Conservation (phyloP, 2,888 invertebrate species). For the Ecdyonurus torrentis region DNA sequence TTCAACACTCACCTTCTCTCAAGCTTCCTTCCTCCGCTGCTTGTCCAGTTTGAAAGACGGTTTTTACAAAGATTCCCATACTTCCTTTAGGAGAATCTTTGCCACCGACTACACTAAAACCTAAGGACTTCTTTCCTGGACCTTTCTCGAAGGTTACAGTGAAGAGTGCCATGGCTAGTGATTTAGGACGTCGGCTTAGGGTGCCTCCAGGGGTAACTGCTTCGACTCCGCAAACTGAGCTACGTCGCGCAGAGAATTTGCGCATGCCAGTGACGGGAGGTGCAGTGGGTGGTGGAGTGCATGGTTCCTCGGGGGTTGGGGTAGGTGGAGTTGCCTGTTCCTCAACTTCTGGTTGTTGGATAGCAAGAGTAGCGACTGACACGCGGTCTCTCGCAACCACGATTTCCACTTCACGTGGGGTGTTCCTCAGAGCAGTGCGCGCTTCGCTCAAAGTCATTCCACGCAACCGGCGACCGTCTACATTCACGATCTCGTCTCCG, state of each 20-base stretch:
- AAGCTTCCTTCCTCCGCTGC: slow-evolving; percentile 69
- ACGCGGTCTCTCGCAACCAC: slow-evolving; percentile 20
- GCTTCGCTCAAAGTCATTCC: slow-evolving; percentile 51
- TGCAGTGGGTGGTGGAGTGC: slow-evolving; percentile 3
- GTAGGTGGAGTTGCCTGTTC: not conserved
- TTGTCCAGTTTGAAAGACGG: slow-evolving; percentile 71
- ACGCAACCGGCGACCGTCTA: slow-evolving; percentile 65
- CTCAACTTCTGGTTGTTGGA: not conserved
- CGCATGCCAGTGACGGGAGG: slow-evolving; percentile 26
- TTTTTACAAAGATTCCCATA: slow-evolving; percentile 80
- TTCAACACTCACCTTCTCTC: slow-evolving; percentile 49
- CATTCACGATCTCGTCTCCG: slow-evolving; percentile 79
- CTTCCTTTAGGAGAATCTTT: slow-evolving; percentile 73
- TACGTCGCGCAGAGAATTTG: slow-evolving; percentile 25
- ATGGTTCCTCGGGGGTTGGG: slow-evolving; percentile 1
- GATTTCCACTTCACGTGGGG: slow-evolving; percentile 28
- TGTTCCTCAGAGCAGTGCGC: slow-evolving; percentile 23
- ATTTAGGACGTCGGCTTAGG: slow-evolving; percentile 19
- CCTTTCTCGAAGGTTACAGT: slow-evolving; percentile 62
- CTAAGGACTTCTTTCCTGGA: slow-evolving; percentile 65
- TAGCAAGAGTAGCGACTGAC: not conserved
- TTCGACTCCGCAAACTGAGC: slow-evolving; percentile 11
- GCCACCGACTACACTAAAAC: slow-evolving; percentile 82
- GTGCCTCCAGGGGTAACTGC: slow-evolving; percentile 6
- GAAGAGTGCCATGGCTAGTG: slow-evolving; percentile 22